These are phyloP conservation scores for Subacronicta megacephala DNA, from an alignment of 2,888 invertebrate species.

Conservation along the genomic window DNA sequence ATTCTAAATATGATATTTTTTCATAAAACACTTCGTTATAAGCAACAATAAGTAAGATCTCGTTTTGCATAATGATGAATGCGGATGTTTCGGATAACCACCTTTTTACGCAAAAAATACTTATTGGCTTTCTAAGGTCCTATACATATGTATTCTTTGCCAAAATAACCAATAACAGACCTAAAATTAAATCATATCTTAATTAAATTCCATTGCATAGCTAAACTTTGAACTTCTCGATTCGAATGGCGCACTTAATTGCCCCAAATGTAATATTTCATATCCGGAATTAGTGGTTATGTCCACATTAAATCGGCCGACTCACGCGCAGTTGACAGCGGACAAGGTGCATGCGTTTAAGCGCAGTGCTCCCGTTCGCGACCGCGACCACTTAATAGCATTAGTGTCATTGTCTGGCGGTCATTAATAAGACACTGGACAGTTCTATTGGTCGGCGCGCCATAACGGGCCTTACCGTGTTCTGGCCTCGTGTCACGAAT, in stretches of 20 bases:
- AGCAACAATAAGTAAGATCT: too few species aligned
- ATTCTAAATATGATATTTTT: too few species aligned
- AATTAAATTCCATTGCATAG: conserved; percentile 42
- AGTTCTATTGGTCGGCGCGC: conserved; percentile 82
- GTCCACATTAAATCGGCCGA: conserved; percentile 43
- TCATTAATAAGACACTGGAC: conserved; percentile 85
- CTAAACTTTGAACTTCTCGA: conserved; percentile 46
- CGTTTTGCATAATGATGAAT: too few species aligned
- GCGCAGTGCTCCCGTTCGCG: conserved; percentile 70
- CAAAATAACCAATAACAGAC: background rate
- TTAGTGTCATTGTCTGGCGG: conserved; percentile 83
- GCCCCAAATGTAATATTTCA: conserved; percentile 52
- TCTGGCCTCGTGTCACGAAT: conserved; percentile 81
- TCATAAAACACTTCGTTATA: too few species aligned
- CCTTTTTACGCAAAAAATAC: too few species aligned
- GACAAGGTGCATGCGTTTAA: conserved; percentile 72
- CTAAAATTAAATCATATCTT: conserved; percentile 36
- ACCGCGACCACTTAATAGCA: conserved; percentile 81
- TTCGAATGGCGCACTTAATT: conserved; percentile 44
- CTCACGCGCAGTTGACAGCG: conserved; percentile 55
- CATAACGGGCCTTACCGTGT: conserved; percentile 76
- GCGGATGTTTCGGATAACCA: too few species aligned
- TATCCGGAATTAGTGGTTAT: conserved; percentile 40
- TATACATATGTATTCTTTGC: too few species aligned
- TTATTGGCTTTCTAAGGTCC: too few species aligned